These are phyloP conservation scores for Meda fulgida DNA, from an alignment of 2,797 vertebrate genomes.

Conservation along the genomic window DNA sequence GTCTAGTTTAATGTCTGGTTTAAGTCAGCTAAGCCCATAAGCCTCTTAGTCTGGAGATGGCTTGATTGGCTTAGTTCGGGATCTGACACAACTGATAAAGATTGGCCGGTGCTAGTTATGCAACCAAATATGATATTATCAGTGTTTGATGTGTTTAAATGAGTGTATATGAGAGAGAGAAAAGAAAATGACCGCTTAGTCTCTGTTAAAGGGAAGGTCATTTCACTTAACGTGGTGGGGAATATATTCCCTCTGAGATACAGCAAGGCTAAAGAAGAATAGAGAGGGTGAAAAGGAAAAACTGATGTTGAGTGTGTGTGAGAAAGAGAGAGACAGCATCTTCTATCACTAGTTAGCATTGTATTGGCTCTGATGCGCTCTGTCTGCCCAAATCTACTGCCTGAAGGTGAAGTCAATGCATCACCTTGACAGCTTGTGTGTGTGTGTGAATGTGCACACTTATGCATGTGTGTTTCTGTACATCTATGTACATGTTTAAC, in stretches of 20 bases:
- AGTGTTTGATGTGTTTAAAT: slow-evolving; percentile 15
- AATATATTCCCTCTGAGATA: slow-evolving; percentile 46
- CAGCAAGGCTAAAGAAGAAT: slow-evolving; percentile 61
- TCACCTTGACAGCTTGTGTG: slow-evolving; percentile 59
- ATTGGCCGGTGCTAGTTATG: slow-evolving; percentile 48
- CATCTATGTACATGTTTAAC: slow-evolving; percentile 62
- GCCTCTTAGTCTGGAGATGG: slow-evolving; percentile 71
- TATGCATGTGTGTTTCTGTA: slow-evolving; percentile 45
- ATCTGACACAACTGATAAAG: slow-evolving; percentile 40
- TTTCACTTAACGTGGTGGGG: slow-evolving; percentile 47
- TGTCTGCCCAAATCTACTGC: slow-evolving; percentile 67
- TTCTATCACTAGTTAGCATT: slow-evolving; percentile 74
- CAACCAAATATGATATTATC: slow-evolving; percentile 15
- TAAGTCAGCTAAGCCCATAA: slow-evolving; percentile 64
- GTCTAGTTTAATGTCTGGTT: slow-evolving; percentile 56
- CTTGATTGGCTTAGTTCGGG: slow-evolving; percentile 33
- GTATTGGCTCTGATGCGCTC: slow-evolving; percentile 74
- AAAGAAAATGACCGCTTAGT: background rate
- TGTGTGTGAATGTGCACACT: slow-evolving; percentile 26
- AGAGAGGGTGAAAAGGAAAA: slow-evolving; percentile 44
- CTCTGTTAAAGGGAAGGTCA: slow-evolving; percentile 42
- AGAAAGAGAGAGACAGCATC: slow-evolving; percentile 67
- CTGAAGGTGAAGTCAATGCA: slow-evolving; percentile 72
- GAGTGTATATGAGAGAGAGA: background rate
- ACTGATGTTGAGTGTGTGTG: slow-evolving; percentile 36